A percentile compares a stretch with the other conserved stretches of the same genome.
Conservation (phyloP, 2,888 invertebrate genomes). For the Lamellibrachia satsuma region DNA sequence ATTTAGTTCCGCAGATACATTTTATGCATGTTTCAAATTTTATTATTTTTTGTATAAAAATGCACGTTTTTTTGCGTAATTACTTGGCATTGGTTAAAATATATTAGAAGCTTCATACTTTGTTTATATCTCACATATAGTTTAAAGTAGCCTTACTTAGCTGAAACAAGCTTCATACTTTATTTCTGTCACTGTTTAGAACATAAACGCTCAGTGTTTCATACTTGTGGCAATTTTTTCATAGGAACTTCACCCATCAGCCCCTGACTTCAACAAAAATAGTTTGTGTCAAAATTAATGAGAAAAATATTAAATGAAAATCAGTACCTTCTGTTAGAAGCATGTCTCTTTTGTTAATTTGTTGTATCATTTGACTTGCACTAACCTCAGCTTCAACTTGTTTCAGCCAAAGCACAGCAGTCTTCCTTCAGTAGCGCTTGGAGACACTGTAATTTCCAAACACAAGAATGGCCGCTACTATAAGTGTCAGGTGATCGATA, state of each 20-base stretch:
- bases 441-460: conserved; percentile 72
- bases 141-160: too few relatives aligned
- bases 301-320: background rate
- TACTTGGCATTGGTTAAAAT: too few relatives aligned
- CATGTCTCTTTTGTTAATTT: background rate
- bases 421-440: conserved; percentile 55
- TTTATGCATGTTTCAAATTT: too few relatives aligned
- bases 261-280: background rate
- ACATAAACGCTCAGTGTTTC: background rate
- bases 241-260: background rate
- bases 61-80: too few relatives aligned
- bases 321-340: background rate
- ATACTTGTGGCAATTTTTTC: background rate
- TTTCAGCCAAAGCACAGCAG: conserved; percentile 33
- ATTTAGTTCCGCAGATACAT: too few relatives aligned
- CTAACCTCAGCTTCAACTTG: background rate
- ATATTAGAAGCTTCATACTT: too few relatives aligned
- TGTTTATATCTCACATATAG: too few relatives aligned
- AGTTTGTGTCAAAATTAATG: background rate
- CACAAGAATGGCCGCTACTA: conserved; percentile 74
- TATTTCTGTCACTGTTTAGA: background rate
- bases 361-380: background rate
- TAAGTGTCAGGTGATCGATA: conserved; percentile 69
- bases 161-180: too few relatives aligned
- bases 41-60: background rate